phyloP scores from a whole-genome alignment of 1,140 invertebrate species.

The Drosophila fuyamai region DNA sequence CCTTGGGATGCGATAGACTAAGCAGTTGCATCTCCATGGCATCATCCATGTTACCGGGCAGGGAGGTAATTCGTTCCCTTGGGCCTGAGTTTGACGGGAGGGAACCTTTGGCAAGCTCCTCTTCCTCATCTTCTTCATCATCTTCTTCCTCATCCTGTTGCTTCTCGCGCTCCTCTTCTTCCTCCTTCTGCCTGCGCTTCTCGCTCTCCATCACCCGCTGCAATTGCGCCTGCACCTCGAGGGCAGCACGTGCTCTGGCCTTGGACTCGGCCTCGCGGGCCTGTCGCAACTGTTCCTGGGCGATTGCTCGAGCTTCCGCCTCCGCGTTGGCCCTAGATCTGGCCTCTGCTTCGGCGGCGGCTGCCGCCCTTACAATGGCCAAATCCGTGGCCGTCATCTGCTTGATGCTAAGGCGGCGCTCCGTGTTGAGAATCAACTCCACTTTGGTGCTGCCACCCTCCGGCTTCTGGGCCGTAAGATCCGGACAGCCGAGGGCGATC shows the following conservation, averaged over 20 bases:
- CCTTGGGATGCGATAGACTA: constrained; percentile 20
- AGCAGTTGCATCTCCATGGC: constrained; percentile 55
- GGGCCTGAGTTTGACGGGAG: constrained; percentile 23
- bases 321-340: constrained; percentile 32
- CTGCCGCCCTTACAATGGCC: constrained; percentile 58
- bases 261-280: constrained; percentile 44
- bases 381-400: constrained; percentile 82
- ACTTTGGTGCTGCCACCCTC: constrained; percentile 46
- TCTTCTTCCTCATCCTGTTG: constrained; percentile 15
- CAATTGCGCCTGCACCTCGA: constrained; percentile 51
- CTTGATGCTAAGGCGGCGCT: constrained; percentile 78
- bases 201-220: constrained; percentile 43
- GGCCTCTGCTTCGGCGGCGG: constrained; percentile 63
- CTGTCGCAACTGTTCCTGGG: constrained; percentile 47
- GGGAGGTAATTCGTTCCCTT: constrained; percentile 44
- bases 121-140: constrained; percentile 4
- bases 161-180: constrained; percentile 5
- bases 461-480: constrained; percentile 53
- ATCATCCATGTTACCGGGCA: constrained; percentile 56
- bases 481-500: constrained; percentile 76
- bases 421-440: constrained; percentile 59
- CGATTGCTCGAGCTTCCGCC: constrained; percentile 53
- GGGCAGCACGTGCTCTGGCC: constrained; percentile 54
- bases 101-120: constrained; percentile 11
- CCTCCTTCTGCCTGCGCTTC: constrained; percentile 22